A percentile compares a stretch with the other conserved stretches of the same genome.
These are phyloP conservation scores for Lytechinus variegatus DNA, from an alignment of 35 echinoderm and acorn worm species.

Conservation along the genomic window DNA sequence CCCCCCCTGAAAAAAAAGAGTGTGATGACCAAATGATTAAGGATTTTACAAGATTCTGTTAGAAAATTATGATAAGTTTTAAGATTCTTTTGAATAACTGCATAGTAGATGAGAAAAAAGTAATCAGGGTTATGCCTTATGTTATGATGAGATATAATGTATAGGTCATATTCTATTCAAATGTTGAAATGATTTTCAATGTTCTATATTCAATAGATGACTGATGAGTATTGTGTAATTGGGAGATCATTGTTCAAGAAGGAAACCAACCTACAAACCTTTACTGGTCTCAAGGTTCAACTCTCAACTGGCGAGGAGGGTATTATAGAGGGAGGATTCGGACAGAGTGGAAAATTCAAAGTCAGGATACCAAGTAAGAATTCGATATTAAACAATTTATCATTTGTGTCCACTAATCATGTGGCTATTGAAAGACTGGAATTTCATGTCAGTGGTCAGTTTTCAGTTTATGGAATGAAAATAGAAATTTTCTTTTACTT, in stretches of 20 bases:
- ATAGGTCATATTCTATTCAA: too few species aligned
- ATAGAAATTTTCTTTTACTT: neutral
- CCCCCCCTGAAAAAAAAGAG: too few species aligned
- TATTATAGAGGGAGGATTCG: slow-evolving; percentile 93
- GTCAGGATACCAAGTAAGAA: slow-evolving; percentile 86
- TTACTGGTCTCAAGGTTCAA: slow-evolving; percentile 82
- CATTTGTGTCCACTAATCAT: too few species aligned
- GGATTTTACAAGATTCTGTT: too few species aligned
- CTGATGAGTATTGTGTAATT: slow-evolving; percentile 88
- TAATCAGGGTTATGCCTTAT: too few species aligned
- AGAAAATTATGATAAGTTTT: too few species aligned
- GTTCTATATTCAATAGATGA: slow-evolving; percentile 67
- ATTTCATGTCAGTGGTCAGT: neutral
- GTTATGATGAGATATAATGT: too few species aligned
- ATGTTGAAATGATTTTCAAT: neutral
- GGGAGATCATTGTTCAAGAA: slow-evolving; percentile 95
- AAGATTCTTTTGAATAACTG: too few species aligned
- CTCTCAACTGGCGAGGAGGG: slow-evolving; percentile 92
- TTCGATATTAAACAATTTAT: too few species aligned
- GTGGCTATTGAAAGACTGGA: neutral
- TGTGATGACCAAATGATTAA: too few species aligned
- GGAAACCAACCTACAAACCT: slow-evolving; percentile 92
- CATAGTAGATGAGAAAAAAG: too few species aligned
- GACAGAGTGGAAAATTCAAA: slow-evolving; percentile 98
- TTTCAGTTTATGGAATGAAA: neutral